Conservation (phyloP, 2,113 vertebrate species). For the Sceloporus undulatus region DNA sequence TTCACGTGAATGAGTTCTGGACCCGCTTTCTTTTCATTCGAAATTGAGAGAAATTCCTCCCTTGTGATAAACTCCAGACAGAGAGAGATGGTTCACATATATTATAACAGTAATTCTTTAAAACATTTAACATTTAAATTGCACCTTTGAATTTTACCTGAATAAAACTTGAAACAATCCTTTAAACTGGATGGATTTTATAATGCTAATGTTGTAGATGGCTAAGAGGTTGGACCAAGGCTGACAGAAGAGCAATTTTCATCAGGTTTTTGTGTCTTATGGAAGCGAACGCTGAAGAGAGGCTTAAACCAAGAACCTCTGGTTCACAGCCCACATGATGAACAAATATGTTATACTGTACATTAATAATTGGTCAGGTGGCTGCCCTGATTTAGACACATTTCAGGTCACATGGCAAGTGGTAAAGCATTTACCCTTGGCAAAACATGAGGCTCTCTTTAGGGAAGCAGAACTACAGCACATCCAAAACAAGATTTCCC, state of each 20-base stretch:
- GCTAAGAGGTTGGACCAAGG: background rate
- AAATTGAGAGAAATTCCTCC: too few species aligned
- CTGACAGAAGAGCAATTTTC: background rate
- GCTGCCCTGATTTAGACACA: background rate
- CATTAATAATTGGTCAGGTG: conserved; percentile 1
- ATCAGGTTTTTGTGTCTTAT: background rate
- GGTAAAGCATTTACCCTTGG: background rate
- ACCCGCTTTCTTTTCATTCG: too few species aligned
- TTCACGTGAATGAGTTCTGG: too few species aligned
- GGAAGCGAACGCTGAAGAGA: background rate
- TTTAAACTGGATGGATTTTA: background rate
- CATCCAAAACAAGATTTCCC: background rate
- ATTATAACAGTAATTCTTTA: background rate
- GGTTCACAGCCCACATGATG: background rate
- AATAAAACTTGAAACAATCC: background rate
- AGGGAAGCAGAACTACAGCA: background rate
- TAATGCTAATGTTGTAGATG: background rate
- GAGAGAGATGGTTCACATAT: background rate
- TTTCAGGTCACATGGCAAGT: background rate
- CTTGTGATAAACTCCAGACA: too few species aligned
- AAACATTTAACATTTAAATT: too few species aligned
- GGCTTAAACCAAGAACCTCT: background rate
- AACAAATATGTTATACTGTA: background rate
- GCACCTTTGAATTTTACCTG: background rate
- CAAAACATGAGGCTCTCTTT: background rate